These are phyloP conservation scores for Tipula unca DNA, from an alignment of 2,888 invertebrate genomes.

Conservation along the genomic window DNA sequence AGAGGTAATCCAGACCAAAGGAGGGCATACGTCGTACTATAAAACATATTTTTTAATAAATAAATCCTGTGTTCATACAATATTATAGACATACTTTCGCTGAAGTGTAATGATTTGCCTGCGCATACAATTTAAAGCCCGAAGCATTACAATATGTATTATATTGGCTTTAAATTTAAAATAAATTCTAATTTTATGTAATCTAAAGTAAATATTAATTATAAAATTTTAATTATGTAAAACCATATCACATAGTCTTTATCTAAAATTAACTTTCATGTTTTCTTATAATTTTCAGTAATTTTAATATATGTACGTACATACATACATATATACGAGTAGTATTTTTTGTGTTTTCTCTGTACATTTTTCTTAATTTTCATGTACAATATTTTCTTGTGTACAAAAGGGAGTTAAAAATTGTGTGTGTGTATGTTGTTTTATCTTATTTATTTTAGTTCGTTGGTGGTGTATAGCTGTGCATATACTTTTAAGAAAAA, in stretches of 20 bases:
- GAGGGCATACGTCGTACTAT: too few relatives aligned
- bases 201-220: neutral
- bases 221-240: neutral
- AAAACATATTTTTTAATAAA: too few relatives aligned
- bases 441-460: constrained; percentile 1
- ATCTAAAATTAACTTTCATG: constrained; percentile 14
- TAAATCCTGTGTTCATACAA: too few relatives aligned
- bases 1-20: too few relatives aligned
- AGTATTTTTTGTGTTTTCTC: neutral
- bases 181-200: neutral
- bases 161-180: neutral
- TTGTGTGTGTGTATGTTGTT: neutral
- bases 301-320: neutral
- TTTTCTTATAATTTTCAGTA: neutral
- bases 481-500: neutral
- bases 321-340: too few relatives aligned
- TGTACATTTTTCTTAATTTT: neutral
- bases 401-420: constrained; percentile 3
- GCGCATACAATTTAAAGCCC: neutral
- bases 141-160: neutral
- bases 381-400: neutral
- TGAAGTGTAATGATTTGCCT: neutral
- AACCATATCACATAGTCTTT: neutral
- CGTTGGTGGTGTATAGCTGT: neutral
- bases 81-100: too few relatives aligned